These are phyloP conservation scores for Ascidia mentula DNA, from an alignment of 23 tunicate species.

Conservation along the genomic window DNA sequence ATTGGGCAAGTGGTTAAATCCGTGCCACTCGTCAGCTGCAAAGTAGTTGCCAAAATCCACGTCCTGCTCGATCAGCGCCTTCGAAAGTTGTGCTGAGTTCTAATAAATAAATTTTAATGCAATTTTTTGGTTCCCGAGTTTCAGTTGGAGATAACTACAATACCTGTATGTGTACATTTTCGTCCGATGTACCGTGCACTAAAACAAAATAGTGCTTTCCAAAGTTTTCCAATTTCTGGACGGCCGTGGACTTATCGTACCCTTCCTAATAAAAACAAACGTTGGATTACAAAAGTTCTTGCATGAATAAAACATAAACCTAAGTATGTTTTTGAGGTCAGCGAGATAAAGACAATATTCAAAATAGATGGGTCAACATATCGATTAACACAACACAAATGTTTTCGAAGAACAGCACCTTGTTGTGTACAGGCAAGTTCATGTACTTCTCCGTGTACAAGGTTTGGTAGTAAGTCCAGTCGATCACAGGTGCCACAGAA, in stretches of 20 bases:
- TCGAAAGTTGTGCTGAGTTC: slow-evolving; percentile 8
- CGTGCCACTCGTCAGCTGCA: slow-evolving; percentile 23
- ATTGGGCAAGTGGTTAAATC: slow-evolving; percentile 10
- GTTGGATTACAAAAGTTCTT: no score
- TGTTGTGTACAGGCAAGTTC: slow-evolving; percentile 18
- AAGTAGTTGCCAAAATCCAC: slow-evolving; percentile 14
- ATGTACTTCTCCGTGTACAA: slow-evolving; percentile 59
- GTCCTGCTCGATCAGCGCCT: slow-evolving; percentile 9
- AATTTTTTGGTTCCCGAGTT: background rate
- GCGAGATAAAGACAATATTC: no score
- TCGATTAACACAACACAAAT: no score
- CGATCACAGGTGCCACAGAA: slow-evolving; percentile 64
- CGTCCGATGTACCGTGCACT: slow-evolving; percentile 42
- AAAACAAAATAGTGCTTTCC: slow-evolving; percentile 42
- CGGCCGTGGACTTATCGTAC: slow-evolving; percentile 24
- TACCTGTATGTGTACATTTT: slow-evolving; percentile 34
- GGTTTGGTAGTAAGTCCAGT: slow-evolving; percentile 39
- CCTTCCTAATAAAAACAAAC: slow-evolving; percentile 38
- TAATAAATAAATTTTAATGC: background rate
- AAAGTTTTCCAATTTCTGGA: slow-evolving; percentile 28
- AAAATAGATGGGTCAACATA: no score
- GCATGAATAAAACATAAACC: no score
- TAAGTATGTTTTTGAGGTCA: no score
- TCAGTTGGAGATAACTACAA: no score
- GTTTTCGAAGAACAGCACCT: no score